A percentile compares a stretch with the other conserved stretches of the same genome.
Conservation (phyloP, 2,113 vertebrate genomes). For the Alaudala cheleensis region DNA sequence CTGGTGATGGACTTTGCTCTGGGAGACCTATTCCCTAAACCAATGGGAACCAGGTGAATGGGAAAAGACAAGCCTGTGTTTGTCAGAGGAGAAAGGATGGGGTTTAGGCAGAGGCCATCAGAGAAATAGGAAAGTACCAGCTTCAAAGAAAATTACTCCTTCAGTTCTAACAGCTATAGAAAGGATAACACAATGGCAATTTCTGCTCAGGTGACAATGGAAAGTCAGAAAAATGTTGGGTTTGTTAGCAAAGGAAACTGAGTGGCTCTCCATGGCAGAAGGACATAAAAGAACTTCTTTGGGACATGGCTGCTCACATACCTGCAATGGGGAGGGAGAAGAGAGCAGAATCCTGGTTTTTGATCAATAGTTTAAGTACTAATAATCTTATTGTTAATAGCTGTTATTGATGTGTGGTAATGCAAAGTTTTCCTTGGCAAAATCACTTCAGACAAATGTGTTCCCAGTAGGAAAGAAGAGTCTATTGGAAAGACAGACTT, state of each 20-base stretch:
- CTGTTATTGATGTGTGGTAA: background rate
- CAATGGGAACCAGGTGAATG: background rate
- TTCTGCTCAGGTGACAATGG: background rate
- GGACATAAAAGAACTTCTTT: background rate
- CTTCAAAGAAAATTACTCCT: background rate
- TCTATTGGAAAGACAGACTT: background rate
- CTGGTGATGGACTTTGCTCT: background rate
- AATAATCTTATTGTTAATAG: background rate
- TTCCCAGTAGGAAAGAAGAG: background rate
- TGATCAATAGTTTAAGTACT: background rate
- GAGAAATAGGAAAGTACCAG: background rate
- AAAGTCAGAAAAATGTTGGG: background rate
- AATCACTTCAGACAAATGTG: background rate
- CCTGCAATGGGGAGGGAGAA: background rate
- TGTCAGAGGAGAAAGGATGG: background rate
- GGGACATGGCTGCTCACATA: accelerated
- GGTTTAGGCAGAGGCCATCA: background rate
- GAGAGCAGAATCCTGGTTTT: background rate
- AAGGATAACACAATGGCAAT: background rate
- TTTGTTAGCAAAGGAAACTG: background rate
- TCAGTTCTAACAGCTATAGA: background rate
- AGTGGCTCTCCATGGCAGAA: background rate
- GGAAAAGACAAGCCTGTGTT: background rate
- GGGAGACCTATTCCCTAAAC: background rate
- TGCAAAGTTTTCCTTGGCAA: background rate